A percentile compares a stretch with the other conserved stretches of the same genome.
Conservation (phyloP, 1,140 invertebrate genomes). For the Drosophila pallidifrons region DNA sequence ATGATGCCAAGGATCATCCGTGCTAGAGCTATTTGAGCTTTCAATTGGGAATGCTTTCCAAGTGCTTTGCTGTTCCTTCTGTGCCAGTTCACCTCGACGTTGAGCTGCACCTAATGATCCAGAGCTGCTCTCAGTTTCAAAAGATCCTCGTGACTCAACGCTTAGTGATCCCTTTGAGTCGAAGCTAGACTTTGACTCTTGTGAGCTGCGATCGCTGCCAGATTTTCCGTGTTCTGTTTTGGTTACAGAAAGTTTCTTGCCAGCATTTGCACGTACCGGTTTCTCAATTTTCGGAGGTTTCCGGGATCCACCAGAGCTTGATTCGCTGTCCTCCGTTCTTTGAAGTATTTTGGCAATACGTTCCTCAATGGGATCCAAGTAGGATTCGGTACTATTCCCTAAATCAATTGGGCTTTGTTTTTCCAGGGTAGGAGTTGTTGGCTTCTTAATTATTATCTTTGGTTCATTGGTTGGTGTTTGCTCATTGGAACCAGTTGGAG, state of each 20-base stretch:
- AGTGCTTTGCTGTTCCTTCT: slow-evolving; percentile 89
- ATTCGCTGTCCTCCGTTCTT: slow-evolving; percentile 79
- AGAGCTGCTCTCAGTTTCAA: slow-evolving; percentile 91
- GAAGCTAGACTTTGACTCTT: slow-evolving; percentile 87
- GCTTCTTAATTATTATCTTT: slow-evolving; percentile 85
- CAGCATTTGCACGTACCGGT: slow-evolving; percentile 68
- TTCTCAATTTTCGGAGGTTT: slow-evolving; percentile 79
- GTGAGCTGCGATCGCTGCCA: slow-evolving; percentile 81
- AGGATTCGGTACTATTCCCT: slow-evolving; percentile 77
- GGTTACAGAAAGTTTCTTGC: slow-evolving; percentile 72
- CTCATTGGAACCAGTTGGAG: slow-evolving; percentile 64
- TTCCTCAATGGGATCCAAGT: slow-evolving; percentile 80
- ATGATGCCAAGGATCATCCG: slow-evolving; percentile 92
- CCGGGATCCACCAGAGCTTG: slow-evolving; percentile 77
- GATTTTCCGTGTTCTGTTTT: slow-evolving; percentile 70
- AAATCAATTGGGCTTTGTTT: slow-evolving; percentile 88
- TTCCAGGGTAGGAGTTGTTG: slow-evolving; percentile 87
- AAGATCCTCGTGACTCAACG: slow-evolving; percentile 88
- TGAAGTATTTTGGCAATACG: slow-evolving; percentile 75
- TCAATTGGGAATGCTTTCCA: slow-evolving; percentile 93
- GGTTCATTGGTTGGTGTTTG: slow-evolving; percentile 70
- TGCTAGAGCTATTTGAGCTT: slow-evolving; percentile 91
- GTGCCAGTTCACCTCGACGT: slow-evolving; percentile 86
- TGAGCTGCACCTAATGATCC: slow-evolving; percentile 89
- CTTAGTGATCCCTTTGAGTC: slow-evolving; percentile 87